Percentiles rank a stretch among this genome's conserved stretches.
Evolutionary conservation across 2,888 invertebrate species (phyloP).

Genomic region (Teinopalpus imperialis): DNA sequence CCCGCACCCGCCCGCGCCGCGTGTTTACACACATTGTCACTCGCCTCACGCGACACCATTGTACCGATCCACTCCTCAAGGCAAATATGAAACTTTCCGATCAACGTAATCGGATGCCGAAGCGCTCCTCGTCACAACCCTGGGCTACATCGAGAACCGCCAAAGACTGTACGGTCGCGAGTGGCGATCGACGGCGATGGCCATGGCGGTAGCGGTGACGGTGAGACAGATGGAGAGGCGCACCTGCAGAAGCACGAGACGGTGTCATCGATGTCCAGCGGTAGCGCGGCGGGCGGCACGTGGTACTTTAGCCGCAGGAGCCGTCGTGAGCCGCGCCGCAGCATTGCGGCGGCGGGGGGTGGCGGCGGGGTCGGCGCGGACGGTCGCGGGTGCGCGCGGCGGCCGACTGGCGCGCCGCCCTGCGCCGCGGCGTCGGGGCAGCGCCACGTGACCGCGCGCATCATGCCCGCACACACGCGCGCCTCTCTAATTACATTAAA

Average conservation of each 20-base stretch:
- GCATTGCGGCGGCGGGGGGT: constrained; percentile 69
- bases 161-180: no score
- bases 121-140: background rate
- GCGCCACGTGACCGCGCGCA: background rate
- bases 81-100: constrained; percentile 13
- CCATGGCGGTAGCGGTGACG: background rate
- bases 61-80: background rate
- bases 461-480: constrained; percentile 37
- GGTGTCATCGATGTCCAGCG: constrained; percentile 85
- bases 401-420: constrained; percentile 24
- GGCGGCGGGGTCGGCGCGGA: constrained; percentile 59
- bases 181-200: constrained; percentile 2
- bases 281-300: constrained; percentile 49
- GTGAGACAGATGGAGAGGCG: constrained; percentile 33
- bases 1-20: background rate
- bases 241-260: constrained; percentile 93
- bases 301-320: constrained; percentile 24
- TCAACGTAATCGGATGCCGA: no score
- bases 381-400: constrained; percentile 37
- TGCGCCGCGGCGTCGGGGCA: constrained; percentile 24
- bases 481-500: constrained; percentile 10
- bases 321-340: constrained; percentile 44
- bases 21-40: constrained; percentile 16
- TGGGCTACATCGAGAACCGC: background rate
- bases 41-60: constrained; percentile 7